These are phyloP conservation scores for Prinia subflava DNA, from an alignment of 2,113 vertebrate genomes.

Conservation along the genomic window DNA sequence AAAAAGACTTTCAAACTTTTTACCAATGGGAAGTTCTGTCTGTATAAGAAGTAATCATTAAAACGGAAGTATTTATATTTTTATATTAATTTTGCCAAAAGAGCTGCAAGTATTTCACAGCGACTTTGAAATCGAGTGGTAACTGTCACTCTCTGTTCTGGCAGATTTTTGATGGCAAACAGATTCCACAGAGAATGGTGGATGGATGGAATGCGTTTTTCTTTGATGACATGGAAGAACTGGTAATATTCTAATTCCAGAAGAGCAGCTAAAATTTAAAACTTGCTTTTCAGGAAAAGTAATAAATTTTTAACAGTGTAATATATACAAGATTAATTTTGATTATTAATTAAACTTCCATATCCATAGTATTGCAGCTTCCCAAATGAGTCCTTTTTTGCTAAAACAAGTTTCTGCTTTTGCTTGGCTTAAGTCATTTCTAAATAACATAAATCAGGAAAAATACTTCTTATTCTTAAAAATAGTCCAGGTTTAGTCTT, in stretches of 20 bases:
- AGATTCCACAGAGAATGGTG: slow-evolving; percentile 91
- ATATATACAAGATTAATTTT: neutral
- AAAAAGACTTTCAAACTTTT: neutral
- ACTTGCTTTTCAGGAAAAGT: neutral
- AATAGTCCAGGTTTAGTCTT: neutral
- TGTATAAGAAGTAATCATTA: neutral
- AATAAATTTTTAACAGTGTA: neutral
- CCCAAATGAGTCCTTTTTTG: neutral
- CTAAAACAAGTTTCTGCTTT: neutral
- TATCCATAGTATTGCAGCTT: neutral
- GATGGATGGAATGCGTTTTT: slow-evolving; percentile 99
- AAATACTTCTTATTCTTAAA: neutral
- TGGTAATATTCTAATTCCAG: slow-evolving; percentile 78
- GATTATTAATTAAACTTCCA: neutral
- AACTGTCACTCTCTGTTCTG: slow-evolving; percentile 28
- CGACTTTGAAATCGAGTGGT: neutral
- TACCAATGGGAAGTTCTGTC: neutral
- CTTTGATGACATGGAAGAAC: slow-evolving; percentile 87
- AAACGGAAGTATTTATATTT: neutral
- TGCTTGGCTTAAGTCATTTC: neutral
- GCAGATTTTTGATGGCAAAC: slow-evolving; percentile 92
- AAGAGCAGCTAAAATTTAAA: neutral
- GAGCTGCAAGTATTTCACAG: neutral
- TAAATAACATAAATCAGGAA: neutral
- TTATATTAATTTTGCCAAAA: neutral